phyloP scores from a whole-genome alignment of 2,888 invertebrate species.

The Andrena hattorfiana region DNA sequence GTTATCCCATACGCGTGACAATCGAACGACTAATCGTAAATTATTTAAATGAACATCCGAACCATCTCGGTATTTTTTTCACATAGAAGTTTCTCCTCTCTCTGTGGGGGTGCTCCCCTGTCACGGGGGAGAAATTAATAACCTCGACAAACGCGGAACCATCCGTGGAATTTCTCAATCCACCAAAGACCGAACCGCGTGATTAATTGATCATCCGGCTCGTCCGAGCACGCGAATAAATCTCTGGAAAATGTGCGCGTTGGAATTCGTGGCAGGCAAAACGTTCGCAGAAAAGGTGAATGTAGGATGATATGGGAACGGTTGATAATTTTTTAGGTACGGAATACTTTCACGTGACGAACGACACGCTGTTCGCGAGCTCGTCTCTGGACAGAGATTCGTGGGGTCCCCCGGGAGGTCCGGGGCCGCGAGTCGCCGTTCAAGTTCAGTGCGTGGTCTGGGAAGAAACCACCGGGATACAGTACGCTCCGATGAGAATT shows the following conservation, averaged over 20 bases:
- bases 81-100: neutral
- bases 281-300: neutral
- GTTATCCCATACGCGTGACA: neutral
- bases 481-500: conserved; percentile 79
- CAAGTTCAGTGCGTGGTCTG: conserved; percentile 85
- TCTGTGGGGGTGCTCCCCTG: neutral
- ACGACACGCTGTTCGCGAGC: conserved; percentile 84
- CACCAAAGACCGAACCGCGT: neutral
- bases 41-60: no score
- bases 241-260: neutral
- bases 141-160: neutral
- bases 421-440: conserved; percentile 81
- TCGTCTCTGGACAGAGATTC: conserved; percentile 85
- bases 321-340: conserved; percentile 73
- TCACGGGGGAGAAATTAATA: conserved; percentile 1
- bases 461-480: conserved; percentile 80
- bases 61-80: neutral
- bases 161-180: neutral
- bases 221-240: neutral
- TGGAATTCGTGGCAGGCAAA: neutral
- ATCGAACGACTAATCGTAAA: neutral
- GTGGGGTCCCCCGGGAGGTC: conserved; percentile 80
- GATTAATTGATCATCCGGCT: conserved; percentile 23
- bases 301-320: neutral
- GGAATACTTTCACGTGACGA: conserved; percentile 83